Base-by-base conservation (phyloP, 2,888 invertebrate species). In the Rotaria magnacalcarata region DNA sequence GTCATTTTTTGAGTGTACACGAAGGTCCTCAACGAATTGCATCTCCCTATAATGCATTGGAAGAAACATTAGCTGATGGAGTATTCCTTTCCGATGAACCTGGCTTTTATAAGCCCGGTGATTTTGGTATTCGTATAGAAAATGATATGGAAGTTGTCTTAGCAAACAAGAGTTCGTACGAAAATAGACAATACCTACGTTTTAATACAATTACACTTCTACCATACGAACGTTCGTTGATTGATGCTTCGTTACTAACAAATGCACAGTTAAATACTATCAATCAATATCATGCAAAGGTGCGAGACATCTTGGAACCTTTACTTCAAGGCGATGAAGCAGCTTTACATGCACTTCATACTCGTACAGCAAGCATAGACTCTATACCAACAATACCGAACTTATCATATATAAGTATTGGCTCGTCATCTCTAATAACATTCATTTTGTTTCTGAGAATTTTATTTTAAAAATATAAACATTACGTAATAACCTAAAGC, bases 71-170 rank as follows among this genome's bases (percentile, higher is more conserved):
- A 47, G 84, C 27, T 14, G 84, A 74, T 54, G 86, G 86, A 67
- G 67, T 86, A 75, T 89, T 54, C 58, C 89, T 75, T 89, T 90
- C 27, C 89, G 91, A 80, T 85, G 87, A 91, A 86, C 97, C 97
- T 0, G 97, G 97, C 0, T 97, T 94, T 91, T 97, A 97, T 91
- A 94, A 96, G 90, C 95, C 95, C 88, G 95, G 94, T 0, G 93
- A 94, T 88, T 97, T 95, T 92, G 97, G 97, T 0, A 94, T 96
- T 85, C 93, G 97, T 16, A 93, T 97, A 86, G 97, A 97, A 90
- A 96, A 85, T 41, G 87, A 85, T 54, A 85, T 87, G 11, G 87
- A 85, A 67, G 52, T 67, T 52, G 84, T 87, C 11, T 24, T 50
- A 19, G 54, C 85, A 8, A 60, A 85, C 14, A 75, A 85, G 50